Conservation (phyloP, 2,797 vertebrate genomes). For the Micromesistius poutassou region DNA sequence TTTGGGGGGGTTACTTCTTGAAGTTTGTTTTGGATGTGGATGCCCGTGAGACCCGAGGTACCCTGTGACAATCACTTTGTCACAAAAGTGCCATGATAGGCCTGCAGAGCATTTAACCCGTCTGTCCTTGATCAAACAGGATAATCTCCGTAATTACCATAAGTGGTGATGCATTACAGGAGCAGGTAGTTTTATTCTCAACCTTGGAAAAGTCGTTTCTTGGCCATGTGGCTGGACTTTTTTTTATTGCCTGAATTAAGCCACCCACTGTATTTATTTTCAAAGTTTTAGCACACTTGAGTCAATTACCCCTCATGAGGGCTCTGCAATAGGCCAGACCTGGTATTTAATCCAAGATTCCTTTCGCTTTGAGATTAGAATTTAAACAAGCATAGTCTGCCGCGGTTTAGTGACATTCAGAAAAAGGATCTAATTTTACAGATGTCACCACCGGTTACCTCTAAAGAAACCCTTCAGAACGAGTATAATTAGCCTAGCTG, state of each 20-base stretch:
- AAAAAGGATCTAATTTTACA: slow-evolving; percentile 36
- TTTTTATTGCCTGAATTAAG: not conserved
- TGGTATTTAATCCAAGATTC: not conserved
- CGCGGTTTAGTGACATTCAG: slow-evolving; percentile 20
- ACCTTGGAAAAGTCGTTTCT: not conserved
- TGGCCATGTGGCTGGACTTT: not conserved
- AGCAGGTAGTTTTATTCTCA: not conserved
- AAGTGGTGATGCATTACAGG: not conserved
- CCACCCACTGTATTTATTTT: not conserved
- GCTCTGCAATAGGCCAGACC: not conserved
- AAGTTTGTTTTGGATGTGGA: not conserved
- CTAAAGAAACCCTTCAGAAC: slow-evolving; percentile 63
- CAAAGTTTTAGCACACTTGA: slow-evolving; percentile 5
- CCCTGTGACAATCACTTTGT: not conserved
- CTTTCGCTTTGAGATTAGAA: slow-evolving; percentile 18
- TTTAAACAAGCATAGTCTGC: slow-evolving; percentile 18
- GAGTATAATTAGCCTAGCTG: slow-evolving; percentile 67
- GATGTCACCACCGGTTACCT: slow-evolving; percentile 52
- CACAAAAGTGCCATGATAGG: not conserved
- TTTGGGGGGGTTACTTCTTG: not conserved
- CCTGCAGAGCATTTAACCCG: not conserved
- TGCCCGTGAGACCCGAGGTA: not conserved
- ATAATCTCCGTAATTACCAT: not conserved
- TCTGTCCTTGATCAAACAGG: not conserved
- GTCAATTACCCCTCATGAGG: slow-evolving; percentile 1